Evolutionary conservation across 2,113 vertebrate genomes (phyloP), one percentile per base, ranked within the genome.

Genomic region (Mormoops blainvillei): DNA sequence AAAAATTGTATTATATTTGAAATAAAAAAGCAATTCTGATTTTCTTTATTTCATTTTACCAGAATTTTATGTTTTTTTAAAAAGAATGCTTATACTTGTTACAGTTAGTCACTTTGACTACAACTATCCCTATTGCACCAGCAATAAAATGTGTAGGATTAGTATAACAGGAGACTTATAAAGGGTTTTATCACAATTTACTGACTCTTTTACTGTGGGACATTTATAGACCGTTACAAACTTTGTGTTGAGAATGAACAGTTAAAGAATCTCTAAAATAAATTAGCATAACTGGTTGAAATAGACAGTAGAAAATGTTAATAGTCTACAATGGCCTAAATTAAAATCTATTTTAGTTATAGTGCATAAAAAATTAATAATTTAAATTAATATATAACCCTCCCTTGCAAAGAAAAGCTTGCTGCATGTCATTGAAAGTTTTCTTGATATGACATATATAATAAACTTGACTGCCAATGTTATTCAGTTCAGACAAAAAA

Each of bases 31-130:
- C 50, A n/a, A 48, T n/a, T 58, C 41, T 87, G 11, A 48, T 68
- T 89, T 84, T 70, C 3, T 71, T 93, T 63, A 38, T 5, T 92
- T 87, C 56, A 90, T 80, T 97, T 96, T 95, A 28, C 50, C 58
- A 87, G 93, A 92, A 68, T 5, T 22, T 54, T 54, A 71, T 63
- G 83, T 18, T 78, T 68, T 95, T n/a, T n/a, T n/a, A 61, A 19
- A 94, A 94, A 90, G 43, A 65, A 54, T 0, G 8, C 10, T 38
- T 89, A 1, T 14, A 16, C 38, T 91, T 36, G 63, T 12, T 71
- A 67, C 1, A 95, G 56, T 65, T 45, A 76, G 2, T 28, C 24
- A 28, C 3, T 58, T 83, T 80, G 16, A 81, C 18, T 41, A 43
- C 11, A 73, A 86, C 4, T 7, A 54, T 4, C 10, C 54, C 1